Conservation (phyloP, 1,140 invertebrate genomes). For the Trypoxylus dichotomus region DNA sequence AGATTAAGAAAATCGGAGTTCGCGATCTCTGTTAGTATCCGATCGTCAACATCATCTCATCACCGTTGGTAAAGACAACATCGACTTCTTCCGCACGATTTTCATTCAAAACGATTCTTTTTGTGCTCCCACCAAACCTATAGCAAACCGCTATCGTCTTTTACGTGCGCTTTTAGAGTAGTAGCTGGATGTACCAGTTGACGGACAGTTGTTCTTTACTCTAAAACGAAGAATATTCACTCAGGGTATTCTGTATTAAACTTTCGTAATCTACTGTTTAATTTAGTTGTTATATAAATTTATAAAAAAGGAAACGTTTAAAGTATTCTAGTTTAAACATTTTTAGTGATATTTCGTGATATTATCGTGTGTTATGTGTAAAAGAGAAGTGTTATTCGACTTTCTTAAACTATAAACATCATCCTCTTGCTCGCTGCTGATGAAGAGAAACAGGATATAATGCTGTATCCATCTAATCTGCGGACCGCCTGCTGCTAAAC, state of each 20-base stretch:
- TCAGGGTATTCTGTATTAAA: too few relatives aligned
- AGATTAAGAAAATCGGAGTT: background rate
- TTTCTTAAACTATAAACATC: background rate
- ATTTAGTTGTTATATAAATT: background rate
- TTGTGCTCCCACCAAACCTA: constrained; percentile 6
- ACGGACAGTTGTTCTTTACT: background rate
- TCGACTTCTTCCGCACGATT: background rate
- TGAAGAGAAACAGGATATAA: constrained; percentile 14
- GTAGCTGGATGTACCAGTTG: background rate
- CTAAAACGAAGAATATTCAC: background rate
- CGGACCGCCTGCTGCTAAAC: background rate
- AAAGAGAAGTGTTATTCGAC: background rate
- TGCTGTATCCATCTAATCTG: background rate
- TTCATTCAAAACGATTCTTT: constrained; percentile 17
- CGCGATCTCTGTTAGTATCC: background rate
- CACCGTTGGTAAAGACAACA: background rate
- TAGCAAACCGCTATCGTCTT: background rate
- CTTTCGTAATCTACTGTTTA: too few relatives aligned
- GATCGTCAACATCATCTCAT: constrained; percentile 10
- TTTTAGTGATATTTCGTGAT: background rate
- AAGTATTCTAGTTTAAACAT: background rate
- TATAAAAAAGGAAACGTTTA: background rate
- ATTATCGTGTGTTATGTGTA: constrained; percentile 3
- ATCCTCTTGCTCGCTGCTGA: background rate
- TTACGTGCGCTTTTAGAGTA: background rate